phyloP scores from a whole-genome alignment of 2,797 vertebrate species.

The Thaleichthys pacificus region DNA sequence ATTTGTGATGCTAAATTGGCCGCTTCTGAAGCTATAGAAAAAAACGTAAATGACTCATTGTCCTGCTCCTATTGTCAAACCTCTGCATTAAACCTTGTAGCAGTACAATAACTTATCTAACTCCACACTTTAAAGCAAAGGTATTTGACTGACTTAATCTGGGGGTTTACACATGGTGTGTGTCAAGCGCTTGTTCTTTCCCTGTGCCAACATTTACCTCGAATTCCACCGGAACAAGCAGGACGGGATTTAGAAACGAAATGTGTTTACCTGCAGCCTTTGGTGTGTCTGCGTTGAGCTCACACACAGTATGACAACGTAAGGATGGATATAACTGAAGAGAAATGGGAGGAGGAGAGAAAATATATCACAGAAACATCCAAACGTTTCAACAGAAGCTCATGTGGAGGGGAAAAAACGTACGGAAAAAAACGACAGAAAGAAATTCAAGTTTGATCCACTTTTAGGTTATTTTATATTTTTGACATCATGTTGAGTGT shows the following conservation, averaged over 20 bases:
- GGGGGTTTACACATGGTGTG: background rate
- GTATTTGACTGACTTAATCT: background rate
- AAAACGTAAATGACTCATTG: background rate
- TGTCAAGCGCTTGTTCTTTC: background rate
- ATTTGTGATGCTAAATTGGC: slow-evolving; percentile 44
- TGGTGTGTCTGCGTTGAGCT: slow-evolving; percentile 24
- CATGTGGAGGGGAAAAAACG: no score
- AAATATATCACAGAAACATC: slow-evolving; percentile 25
- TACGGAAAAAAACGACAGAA: no score
- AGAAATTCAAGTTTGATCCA: no score
- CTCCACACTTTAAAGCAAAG: background rate
- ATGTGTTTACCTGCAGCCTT: slow-evolving; percentile 31
- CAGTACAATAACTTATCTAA: background rate
- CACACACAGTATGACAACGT: slow-evolving; percentile 25
- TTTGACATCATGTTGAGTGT: background rate
- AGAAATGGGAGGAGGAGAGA: slow-evolving; percentile 17
- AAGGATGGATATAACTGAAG: slow-evolving; percentile 27
- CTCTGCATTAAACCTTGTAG: background rate
- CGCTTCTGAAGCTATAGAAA: slow-evolving; percentile 35
- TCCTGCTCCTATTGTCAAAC: background rate
- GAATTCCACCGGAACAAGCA: background rate
- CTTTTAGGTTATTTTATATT: no score
- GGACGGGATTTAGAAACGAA: slow-evolving; percentile 22
- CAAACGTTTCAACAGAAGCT: background rate
- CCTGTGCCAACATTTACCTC: background rate